Base-by-base conservation (phyloP, 2,113 vertebrate species). In the Poeciliopsis retropinna region DNA sequence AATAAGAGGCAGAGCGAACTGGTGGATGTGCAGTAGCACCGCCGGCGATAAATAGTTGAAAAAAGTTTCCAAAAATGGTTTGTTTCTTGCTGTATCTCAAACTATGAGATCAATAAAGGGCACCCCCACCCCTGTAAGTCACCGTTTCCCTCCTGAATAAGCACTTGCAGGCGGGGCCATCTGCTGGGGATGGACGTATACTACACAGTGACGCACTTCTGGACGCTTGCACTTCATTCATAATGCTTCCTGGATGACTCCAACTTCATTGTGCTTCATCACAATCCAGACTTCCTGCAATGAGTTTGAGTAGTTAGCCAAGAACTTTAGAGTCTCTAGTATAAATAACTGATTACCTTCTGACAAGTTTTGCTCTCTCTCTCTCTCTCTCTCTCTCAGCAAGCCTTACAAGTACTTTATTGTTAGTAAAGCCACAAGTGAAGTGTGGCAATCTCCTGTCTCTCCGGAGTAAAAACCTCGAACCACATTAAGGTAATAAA, bases 101-200 rank as follows among this genome's bases (percentile, higher is more conserved):
- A 92, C 73, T 78, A 64, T 85, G 25, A 91, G 87, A 91, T 92
- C 82, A 66, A 88, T 88, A 85, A 37, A 70, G 39, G 7, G 0
- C 29, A 9, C 57, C 70, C 57, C 72, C 64, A 15, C 68, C 60
- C 72, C 61, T 12, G 37, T 25, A 69, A 67, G 32, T 39, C 44
- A 6, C 31, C 32, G 0, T 72, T 81, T 72, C 79, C 79, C 68
- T 67, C 70, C 64, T 25, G 64, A 72, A 71, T 34, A 79, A 88
- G 85, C 74, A 81, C 78, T 91, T 88, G 92, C 89, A 92, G 89
- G 89, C 91, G 89, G 90, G 88, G 93, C 94, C 95, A 94, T 95
- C 94, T 95, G 82, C 93, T 94, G 95, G 92, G 89, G 76, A 91
- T 83, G 89, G 74, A 86, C 22, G 81, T 80, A 67, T 72, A 95